Base-by-base conservation (phyloP, 2,113 vertebrate species). In the Benitochromis conjunctus region DNA sequence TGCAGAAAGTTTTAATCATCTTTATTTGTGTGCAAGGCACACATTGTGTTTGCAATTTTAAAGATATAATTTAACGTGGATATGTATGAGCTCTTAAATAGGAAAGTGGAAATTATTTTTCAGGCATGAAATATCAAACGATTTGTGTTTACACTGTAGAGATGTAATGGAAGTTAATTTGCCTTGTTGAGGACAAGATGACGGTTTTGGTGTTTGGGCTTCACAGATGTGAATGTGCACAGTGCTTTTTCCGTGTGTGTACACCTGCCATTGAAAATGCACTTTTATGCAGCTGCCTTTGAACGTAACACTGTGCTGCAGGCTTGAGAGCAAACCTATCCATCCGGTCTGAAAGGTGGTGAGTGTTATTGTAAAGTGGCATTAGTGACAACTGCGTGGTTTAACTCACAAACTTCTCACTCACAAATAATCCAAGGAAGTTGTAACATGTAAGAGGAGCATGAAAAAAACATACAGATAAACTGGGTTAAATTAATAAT, bases 241-340 rank as follows among this genome's bases (percentile, higher is more conserved):
- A 43, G 9, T 43, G 19, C 83, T 74, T 85, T 55, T 84, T 69
- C 58, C 36, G n/a, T 43, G 56, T 88, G 66, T 87, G 84, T 86
- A 71, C 38, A 48, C 86, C 89, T 91, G 91, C 87, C 64, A 24
- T 85, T 86, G 24, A 86, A 94, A 92, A 93, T 90, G 90, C 93
- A 94, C 92, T 93, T 93, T 95, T 58, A 91, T 80, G 81, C 56
- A 56, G 43, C 29, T 89, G 89, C 84, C 85, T 84, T 82, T 46
- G 48, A 88, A 54, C 31, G 3, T 85, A 55, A 81, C 81, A 64
- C 71, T 79, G 56, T 24, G 31, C 29, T 48, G 3, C 11, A 21
- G 69, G 43, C 10, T 76, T n/a, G 16, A 76, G 46, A 76, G 46
- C 18, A 76, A 76, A 34, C 46, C 43, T 34, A 46, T 92, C 86